Evolutionary conservation across 2,888 invertebrate species (phyloP).

Genomic region (Melolontha melolontha): DNA sequence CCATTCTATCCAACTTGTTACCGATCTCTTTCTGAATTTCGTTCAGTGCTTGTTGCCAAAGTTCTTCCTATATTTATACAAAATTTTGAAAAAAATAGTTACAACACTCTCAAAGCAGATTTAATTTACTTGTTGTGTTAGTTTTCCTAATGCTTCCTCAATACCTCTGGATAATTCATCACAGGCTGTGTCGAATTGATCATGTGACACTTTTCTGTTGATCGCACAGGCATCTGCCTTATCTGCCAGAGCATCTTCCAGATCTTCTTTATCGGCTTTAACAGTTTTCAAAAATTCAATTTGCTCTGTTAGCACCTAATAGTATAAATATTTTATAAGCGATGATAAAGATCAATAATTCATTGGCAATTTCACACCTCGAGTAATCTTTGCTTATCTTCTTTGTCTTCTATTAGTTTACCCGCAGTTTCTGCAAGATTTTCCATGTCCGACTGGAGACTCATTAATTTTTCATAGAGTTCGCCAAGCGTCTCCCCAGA

Average conservation of each 20-base stretch:
- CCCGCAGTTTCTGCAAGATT: constrained; percentile 60
- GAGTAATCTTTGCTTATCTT: constrained; percentile 68
- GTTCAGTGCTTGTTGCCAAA: constrained; percentile 76
- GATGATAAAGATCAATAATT: no score
- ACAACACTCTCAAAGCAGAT: not conserved
- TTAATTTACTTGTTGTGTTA: constrained; percentile 69
- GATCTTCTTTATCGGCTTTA: constrained; percentile 79
- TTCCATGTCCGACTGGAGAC: constrained; percentile 64
- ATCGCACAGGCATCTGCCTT: constrained; percentile 79
- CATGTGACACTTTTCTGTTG: constrained; percentile 79
- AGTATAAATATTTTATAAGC: not conserved
- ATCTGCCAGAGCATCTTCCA: constrained; percentile 78
- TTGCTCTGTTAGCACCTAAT: constrained; percentile 73
- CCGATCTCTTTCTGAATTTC: constrained; percentile 77
- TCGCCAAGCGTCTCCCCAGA: constrained; percentile 57
- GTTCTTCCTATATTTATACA: constrained; percentile 66
- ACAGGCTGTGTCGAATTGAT: constrained; percentile 77
- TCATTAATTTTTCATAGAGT: constrained; percentile 61
- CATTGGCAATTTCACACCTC: constrained; percentile 63
- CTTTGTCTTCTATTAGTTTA: constrained; percentile 70
- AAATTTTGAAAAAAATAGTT: not conserved
- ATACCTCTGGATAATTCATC: constrained; percentile 75
- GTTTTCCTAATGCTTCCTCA: constrained; percentile 73
- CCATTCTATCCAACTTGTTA: constrained; percentile 75
- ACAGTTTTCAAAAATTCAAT: constrained; percentile 74